A percentile compares a stretch with the other conserved stretches of the same genome.
phyloP scores from a whole-genome alignment of 2,888 invertebrate species.

The Notodonta dromedarius region DNA sequence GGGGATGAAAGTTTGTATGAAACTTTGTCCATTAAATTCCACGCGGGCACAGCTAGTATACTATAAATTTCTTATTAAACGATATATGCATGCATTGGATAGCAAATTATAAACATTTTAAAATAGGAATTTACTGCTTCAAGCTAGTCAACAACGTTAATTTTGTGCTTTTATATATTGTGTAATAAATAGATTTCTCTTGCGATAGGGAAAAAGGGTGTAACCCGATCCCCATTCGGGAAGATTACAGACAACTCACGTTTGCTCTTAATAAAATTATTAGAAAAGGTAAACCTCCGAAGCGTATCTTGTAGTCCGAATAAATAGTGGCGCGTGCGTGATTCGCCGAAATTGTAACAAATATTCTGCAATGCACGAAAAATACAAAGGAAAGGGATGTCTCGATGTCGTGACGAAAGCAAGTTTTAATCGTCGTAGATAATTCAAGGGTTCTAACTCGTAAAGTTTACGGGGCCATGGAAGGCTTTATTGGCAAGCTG shows the following conservation, averaged over 20 bases:
- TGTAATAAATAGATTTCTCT: too few relatives aligned
- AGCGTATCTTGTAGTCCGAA: background rate
- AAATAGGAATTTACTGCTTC: too few relatives aligned
- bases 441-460: slow-evolving; percentile 43
- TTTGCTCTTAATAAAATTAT: slow-evolving; percentile 1
- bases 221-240: background rate
- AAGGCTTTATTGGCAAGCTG: slow-evolving; percentile 44
- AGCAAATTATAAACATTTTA: too few relatives aligned
- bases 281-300: background rate
- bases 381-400: slow-evolving; percentile 6
- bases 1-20: too few relatives aligned
- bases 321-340: slow-evolving; percentile 3
- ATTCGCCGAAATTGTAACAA: background rate
- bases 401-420: slow-evolving; percentile 38
- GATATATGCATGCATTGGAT: too few relatives aligned
- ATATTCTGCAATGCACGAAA: slow-evolving; percentile 2
- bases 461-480: slow-evolving; percentile 40
- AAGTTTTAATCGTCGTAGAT: slow-evolving; percentile 46
- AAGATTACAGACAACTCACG: background rate
- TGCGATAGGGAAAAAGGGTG: background rate
- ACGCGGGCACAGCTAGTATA: too few relatives aligned
- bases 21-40: too few relatives aligned
- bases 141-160: too few relatives aligned
- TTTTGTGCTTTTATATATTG: too few relatives aligned
- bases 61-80: too few relatives aligned